These are phyloP conservation scores for Dromococcyx pavoninus DNA, from an alignment of 2,797 vertebrate genomes.

Conservation along the genomic window DNA sequence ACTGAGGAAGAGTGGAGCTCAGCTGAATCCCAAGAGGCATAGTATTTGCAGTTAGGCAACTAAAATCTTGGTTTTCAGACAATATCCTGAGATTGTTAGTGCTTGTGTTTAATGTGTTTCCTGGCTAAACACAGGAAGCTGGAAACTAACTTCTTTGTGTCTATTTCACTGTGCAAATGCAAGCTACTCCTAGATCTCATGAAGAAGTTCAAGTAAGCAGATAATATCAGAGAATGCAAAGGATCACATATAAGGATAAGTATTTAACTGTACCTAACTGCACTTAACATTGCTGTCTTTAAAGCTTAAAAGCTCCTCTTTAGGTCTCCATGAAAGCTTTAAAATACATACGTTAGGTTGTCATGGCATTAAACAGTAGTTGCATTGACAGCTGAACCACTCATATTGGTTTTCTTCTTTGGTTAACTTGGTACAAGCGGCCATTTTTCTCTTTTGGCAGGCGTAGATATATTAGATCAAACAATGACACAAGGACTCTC, in stretches of 20 bases:
- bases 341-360: background rate
- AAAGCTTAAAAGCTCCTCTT: background rate
- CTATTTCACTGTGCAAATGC: background rate
- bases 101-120: background rate
- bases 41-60: background rate
- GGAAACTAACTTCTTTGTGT: background rate
- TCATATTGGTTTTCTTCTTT: background rate
- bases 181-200: background rate
- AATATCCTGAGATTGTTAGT: background rate
- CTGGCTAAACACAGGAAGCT: background rate
- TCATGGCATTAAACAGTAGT: background rate
- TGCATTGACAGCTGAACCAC: background rate
- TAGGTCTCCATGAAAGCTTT: background rate
- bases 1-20: background rate
- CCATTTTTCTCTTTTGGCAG: background rate
- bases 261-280: background rate
- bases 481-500: background rate
- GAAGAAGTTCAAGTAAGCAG: background rate
- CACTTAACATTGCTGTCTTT: background rate
- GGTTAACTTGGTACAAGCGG: background rate
- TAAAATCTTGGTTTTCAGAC: background rate
- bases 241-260: background rate
- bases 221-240: background rate
- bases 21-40: background rate
- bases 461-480: background rate